Evolutionary conservation across 2,797 vertebrate species (phyloP), one percentile per base, ranked within the genome.

Genomic region (Acestrorhynchus altus): DNA sequence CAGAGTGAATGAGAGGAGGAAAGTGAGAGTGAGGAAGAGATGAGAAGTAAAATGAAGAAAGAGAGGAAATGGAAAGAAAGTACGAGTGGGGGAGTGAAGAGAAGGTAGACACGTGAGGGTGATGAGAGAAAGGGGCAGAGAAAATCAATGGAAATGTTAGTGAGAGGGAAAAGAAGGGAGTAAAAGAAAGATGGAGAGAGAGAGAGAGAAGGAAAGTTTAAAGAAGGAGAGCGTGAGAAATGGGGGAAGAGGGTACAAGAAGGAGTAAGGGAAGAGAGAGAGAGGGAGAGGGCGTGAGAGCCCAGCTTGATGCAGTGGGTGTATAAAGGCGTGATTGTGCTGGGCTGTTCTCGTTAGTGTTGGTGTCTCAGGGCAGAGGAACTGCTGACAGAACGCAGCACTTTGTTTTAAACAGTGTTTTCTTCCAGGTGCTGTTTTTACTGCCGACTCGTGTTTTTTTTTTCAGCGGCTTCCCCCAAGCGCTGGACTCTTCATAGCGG

Each of bases 391-490:
- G 70, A 75, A 86, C 77, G 69, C 80, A 82, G 81, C 73, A 59
- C 83, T 87, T 84, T 79, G 82, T 89, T 82, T 82, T 69, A 84
- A 85, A 85, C 84, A 57, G 76, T 0, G 28, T 69, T 84, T 83
- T 89, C 83, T 84, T 84, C 88, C 88, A 90, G 90, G 90, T 92
- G 88, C 77, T 74, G 72, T 81, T 82, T 35, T 85, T 83, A 89
- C 86, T 85, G 78, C 79, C 75, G 42, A 22, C 79, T 51, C 2
- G 72, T 83, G 69, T 87, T 66, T 77, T 71, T 83, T 72, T 87
- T 66, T 77, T 71, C 11, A 75, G 80, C 82, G 73, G 76, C 80
- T 84, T 81, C 84, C 83, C 70, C 78, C 80, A 52, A 12, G 79
- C 73, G 20, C 75, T 60, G 76, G 24, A 60, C 61, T 66, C 66